Evolutionary conservation across 2,888 invertebrate species (phyloP).

Genomic region (Oxycera nigricornis): DNA sequence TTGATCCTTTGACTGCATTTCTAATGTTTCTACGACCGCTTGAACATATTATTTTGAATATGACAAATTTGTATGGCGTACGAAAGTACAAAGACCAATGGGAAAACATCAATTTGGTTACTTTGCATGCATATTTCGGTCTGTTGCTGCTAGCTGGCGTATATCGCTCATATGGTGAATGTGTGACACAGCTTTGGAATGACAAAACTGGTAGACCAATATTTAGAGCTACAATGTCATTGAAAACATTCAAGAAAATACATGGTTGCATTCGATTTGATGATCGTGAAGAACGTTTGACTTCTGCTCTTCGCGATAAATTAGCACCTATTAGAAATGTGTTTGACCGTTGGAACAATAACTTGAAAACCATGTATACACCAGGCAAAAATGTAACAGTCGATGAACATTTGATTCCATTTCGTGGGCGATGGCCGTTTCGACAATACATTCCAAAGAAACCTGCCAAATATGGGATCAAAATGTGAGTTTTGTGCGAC

Average conservation of each 20-base stretch:
- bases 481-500: conserved; percentile 27
- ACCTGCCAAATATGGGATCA: conserved; percentile 43
- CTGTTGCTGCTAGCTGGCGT: too few relatives aligned
- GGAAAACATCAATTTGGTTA: too few relatives aligned
- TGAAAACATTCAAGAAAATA: conserved; percentile 3
- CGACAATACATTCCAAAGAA: conserved; percentile 29
- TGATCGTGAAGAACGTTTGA: conserved; percentile 3
- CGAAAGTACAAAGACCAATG: too few relatives aligned
- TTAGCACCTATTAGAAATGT: conserved; percentile 7
- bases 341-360: background rate
- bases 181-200: conserved; percentile 1
- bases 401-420: conserved; percentile 6
- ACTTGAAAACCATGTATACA: conserved; percentile 32
- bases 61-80: too few relatives aligned
- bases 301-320: conserved; percentile 3
- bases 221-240: conserved; percentile 15
- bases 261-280: background rate
- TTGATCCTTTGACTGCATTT: too few relatives aligned
- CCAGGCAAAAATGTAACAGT: conserved; percentile 45
- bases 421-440: conserved; percentile 39
- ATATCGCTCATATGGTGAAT: background rate
- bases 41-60: too few relatives aligned
- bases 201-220: background rate
- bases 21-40: too few relatives aligned
- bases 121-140: too few relatives aligned